phyloP scores from a whole-genome alignment of 2,888 invertebrate genomes.

The Phaedon cochleariae region DNA sequence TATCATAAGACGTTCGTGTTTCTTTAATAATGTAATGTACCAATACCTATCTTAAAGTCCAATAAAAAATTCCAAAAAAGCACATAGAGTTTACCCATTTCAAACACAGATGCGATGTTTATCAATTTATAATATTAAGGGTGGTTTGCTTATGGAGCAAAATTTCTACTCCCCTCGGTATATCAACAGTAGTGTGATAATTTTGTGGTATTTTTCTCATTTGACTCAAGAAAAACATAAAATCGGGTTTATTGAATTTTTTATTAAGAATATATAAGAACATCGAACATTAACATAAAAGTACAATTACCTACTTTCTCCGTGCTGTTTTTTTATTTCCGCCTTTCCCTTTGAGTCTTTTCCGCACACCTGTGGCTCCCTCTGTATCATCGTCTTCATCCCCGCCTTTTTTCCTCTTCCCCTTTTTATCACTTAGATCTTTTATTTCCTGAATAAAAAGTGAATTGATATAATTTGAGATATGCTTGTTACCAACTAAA shows the following conservation, averaged over 20 bases:
- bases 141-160: too few relatives aligned
- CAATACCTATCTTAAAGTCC: too few relatives aligned
- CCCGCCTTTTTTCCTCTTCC: constrained; percentile 67
- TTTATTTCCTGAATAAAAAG: constrained; percentile 77
- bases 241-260: neutral
- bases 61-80: too few relatives aligned
- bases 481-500: too few relatives aligned
- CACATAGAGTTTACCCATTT: too few relatives aligned
- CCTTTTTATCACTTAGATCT: constrained; percentile 76
- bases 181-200: too few relatives aligned
- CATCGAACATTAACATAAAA: constrained; percentile 3
- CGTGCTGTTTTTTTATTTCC: constrained; percentile 53
- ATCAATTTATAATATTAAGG: too few relatives aligned
- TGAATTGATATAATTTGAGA: constrained; percentile 3
- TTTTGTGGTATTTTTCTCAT: too few relatives aligned
- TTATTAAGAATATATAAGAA: neutral
- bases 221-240: neutral
- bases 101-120: too few relatives aligned
- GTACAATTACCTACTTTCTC: constrained; percentile 57
- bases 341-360: constrained; percentile 70
- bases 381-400: constrained; percentile 85
- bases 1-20: too few relatives aligned
- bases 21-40: too few relatives aligned
- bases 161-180: too few relatives aligned
- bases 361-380: constrained; percentile 79